Base-by-base conservation (phyloP, 2,797 vertebrate species). In the Propithecus deckenii region DNA sequence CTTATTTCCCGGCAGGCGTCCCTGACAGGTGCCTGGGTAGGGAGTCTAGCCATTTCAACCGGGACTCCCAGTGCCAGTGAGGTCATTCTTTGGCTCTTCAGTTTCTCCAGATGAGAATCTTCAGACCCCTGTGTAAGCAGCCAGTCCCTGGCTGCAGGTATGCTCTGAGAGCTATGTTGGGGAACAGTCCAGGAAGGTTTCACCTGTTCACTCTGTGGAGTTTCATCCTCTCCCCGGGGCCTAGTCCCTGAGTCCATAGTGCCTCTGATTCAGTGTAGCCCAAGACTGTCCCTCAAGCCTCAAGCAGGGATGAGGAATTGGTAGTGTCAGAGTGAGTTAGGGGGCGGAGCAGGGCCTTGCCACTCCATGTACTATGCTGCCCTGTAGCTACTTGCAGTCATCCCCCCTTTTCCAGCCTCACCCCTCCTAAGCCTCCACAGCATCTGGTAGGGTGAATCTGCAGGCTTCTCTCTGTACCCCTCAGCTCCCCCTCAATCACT, bases 281-380 rank as follows among this genome's bases (percentile, higher is more conserved):
- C 15, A 71, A 4, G 15, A 69, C 5, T 9, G 18, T 5, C 3
- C 20, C 32, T 79, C 15, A 20, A 23, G 17, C 38, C 46, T 35
- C n/a, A n/a, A 41, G 57, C 18, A 72, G 4, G 18, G 8, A 8
- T 7, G 7, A 11, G 7, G 12, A 67, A 25, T 3, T 18, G 28
- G 76, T 22, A 59, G 35, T 10, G 10, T 30, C 4, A 52, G 5
- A 12, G 20, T 32, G 50, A 93, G 20, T 4, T 4, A 28, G 30
- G 7, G 25, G 69, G 12, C 11, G 25, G 46, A 81, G 41, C 30
- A 13, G 5, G 23, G 41, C 10, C 30, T n/a, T 43, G 46, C 2
- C 63, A 14, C 0, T 10, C 0, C 9, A 1, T 7, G 7, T 2
- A 18, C 2, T 25, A 8, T 1, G 1, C 14, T 48, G 5, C 55